Base-by-base conservation (phyloP, 2,888 invertebrate species). In the Leptinotarsa tumamoca region DNA sequence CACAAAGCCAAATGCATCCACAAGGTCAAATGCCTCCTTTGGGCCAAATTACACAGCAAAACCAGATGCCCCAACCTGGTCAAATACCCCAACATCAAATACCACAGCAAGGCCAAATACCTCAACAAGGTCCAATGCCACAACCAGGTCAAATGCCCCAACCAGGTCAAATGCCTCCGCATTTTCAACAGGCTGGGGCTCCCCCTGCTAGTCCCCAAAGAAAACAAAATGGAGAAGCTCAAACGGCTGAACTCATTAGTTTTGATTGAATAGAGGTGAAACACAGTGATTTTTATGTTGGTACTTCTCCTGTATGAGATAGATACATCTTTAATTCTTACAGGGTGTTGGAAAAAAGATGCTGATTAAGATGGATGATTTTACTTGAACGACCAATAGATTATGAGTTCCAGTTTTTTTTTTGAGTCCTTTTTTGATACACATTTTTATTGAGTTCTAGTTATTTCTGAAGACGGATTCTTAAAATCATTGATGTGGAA, bases 181-280 rank as follows among this genome's bases (percentile, higher is more conserved):
- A 80, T 27, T 74, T 72, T 33, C 81, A 79, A 27, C 81, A 80
- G 71, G 73, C 73, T 4, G 77, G 76, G 14, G 76, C 84, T 23
- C 79, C 67, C 33, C 83, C 78, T 21, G 69, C 73, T 49, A 78
- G 73, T 66, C 80, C 73, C 72, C 81, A 69, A 83, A 75, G 86
- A 82, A 74, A 88, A 84, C 76, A 87, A 85, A 86, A 87, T 50
- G 86, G 86, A 23, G 89, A 90, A 67, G 89, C 91, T 1, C 90
- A 91, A 83, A 95, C 95, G 3, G 95, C 94, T 18, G 95, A 95
- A 88, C 90, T 96, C 54, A 96, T 96, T 80, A 94, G 93, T 86
- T 96, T 96, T 83, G 95, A 95, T 90, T 95, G 90, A 58, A 58
- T 18, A 21, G 23, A 58, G 58, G 15, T 21, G 56, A 63, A 33